Conservation (phyloP, 2,888 invertebrate genomes). For the Brachyptera putata region DNA sequence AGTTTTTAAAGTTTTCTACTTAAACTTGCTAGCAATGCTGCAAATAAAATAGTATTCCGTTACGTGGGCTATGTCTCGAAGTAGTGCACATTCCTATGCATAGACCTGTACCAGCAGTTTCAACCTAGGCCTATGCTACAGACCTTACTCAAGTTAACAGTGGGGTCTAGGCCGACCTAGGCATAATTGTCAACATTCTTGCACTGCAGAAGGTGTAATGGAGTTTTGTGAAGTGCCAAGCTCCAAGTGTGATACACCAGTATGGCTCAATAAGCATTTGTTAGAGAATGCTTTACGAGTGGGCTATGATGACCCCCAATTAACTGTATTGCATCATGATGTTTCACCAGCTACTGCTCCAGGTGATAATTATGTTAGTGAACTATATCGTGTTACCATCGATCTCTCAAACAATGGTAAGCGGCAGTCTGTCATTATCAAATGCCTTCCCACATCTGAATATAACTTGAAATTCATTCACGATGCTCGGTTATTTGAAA, state of each 20-base stretch:
- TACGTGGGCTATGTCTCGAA: too few species aligned
- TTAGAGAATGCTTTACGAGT: constrained; percentile 1
- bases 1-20: too few species aligned
- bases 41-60: too few species aligned
- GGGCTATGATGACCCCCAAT: neutral
- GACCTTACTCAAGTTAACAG: too few species aligned
- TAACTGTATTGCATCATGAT: neutral
- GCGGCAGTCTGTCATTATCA: constrained; percentile 15
- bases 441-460: constrained; percentile 24
- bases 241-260: neutral
- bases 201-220: too few species aligned
- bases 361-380: constrained; percentile 25
- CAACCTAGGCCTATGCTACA: too few species aligned
- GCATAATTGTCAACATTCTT: too few species aligned
- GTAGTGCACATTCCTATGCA: too few species aligned
- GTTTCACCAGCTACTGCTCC: constrained; percentile 20
- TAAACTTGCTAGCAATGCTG: too few species aligned
- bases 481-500: constrained; percentile 22
- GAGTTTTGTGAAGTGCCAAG: constrained; percentile 17
- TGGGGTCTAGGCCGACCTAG: too few species aligned
- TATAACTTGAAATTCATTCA: constrained; percentile 22
- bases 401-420: constrained; percentile 5
- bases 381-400: constrained; percentile 17
- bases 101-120: too few species aligned
- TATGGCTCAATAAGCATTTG: constrained; percentile 14